These are phyloP conservation scores for Platerodrilus igneus DNA, from an alignment of 2,888 invertebrate genomes.

Conservation along the genomic window DNA sequence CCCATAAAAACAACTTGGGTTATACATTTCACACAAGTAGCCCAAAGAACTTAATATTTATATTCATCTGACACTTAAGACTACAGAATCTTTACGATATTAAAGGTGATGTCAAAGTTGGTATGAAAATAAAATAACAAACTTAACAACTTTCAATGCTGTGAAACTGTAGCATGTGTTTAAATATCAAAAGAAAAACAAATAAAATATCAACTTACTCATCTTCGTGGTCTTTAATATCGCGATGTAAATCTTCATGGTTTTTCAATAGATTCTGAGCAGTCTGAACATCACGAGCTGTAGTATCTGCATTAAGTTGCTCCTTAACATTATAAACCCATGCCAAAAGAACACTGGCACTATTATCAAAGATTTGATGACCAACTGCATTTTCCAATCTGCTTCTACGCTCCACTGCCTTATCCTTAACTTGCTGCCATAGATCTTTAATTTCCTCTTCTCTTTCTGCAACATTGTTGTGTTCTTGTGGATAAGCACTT, in stretches of 20 bases:
- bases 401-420: slow-evolving; percentile 77
- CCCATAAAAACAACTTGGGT: too few relatives aligned
- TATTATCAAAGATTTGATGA: slow-evolving; percentile 86
- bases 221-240: slow-evolving; percentile 84
- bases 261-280: slow-evolving; percentile 86
- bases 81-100: too few relatives aligned
- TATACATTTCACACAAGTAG: too few relatives aligned
- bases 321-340: slow-evolving; percentile 81
- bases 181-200: slow-evolving; percentile 15
- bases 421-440: slow-evolving; percentile 84
- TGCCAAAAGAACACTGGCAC: slow-evolving; percentile 72
- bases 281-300: slow-evolving; percentile 83
- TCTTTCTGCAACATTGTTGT: slow-evolving; percentile 75
- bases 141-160: too few relatives aligned
- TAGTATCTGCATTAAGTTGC: slow-evolving; percentile 70
- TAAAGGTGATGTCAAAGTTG: too few relatives aligned
- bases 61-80: too few relatives aligned
- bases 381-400: slow-evolving; percentile 92
- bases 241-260: slow-evolving; percentile 86
- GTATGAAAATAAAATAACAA: too few relatives aligned
- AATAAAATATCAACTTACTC: slow-evolving; percentile 58
- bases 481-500: slow-evolving; percentile 86
- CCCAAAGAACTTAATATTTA: too few relatives aligned
- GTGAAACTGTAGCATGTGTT: too few relatives aligned
- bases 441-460: slow-evolving; percentile 81